Percentiles rank a stretch among this genome's conserved stretches.
Evolutionary conservation across 2,797 vertebrate species (phyloP).

Genomic region (Pristis pectinata): DNA sequence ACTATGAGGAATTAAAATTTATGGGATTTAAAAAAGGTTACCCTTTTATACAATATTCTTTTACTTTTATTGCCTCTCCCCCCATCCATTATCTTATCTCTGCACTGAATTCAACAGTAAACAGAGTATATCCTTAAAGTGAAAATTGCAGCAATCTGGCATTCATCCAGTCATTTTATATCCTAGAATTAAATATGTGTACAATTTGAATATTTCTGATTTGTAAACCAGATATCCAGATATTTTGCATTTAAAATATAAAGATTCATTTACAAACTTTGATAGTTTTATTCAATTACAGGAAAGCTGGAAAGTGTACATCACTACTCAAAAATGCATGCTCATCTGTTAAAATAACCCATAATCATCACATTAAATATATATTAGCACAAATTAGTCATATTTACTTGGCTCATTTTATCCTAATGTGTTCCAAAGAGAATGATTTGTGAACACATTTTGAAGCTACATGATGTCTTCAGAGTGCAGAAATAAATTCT

Average conservation of each 20-base stretch:
- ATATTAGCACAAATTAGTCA: slow-evolving; percentile 22
- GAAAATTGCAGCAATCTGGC: background rate
- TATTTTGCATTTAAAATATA: background rate
- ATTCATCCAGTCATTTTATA: background rate
- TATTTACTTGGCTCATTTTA: background rate
- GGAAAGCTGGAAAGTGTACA: background rate
- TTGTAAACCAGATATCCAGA: background rate
- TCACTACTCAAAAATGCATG: background rate
- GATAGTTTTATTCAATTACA: background rate
- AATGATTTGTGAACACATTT: background rate
- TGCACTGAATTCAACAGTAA: background rate
- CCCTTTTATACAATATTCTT: background rate
- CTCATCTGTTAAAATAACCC: background rate
- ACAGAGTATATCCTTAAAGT: background rate
- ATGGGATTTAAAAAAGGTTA: background rate
- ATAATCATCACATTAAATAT: background rate
- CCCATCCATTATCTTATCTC: background rate
- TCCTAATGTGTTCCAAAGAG: background rate
- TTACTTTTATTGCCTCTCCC: background rate
- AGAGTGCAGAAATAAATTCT: background rate
- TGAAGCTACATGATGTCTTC: background rate
- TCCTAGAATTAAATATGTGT: background rate
- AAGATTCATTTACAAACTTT: background rate
- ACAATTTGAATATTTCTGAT: background rate
- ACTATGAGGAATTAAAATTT: background rate